Evolutionary conservation across 2,888 invertebrate species (phyloP).

Genomic region (Tetheella fluctuosa): DNA sequence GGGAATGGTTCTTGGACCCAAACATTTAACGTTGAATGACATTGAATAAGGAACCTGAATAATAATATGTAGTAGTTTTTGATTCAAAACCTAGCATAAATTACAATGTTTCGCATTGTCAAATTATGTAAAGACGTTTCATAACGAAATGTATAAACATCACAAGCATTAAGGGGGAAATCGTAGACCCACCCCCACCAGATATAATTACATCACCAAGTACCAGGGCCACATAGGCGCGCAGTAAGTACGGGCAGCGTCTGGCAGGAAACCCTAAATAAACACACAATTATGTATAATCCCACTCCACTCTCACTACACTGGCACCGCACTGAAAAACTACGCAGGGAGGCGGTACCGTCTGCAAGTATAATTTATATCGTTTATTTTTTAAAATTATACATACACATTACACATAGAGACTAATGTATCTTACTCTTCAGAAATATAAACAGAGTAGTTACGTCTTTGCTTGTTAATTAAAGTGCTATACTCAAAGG

Average conservation of each 20-base stretch:
- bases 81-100: too few relatives aligned
- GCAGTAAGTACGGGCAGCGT: constrained; percentile 42
- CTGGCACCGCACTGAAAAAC: constrained; percentile 53
- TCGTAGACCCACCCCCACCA: constrained; percentile 25
- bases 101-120: too few relatives aligned
- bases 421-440: not conserved
- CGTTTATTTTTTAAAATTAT: not conserved
- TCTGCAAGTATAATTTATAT: not conserved
- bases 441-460: too few relatives aligned
- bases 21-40: constrained; percentile 15
- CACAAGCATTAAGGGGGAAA: constrained; percentile 9
- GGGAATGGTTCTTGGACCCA: not conserved
- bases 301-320: constrained; percentile 54
- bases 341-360: constrained; percentile 50
- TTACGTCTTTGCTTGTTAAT: too few relatives aligned
- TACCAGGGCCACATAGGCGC: constrained; percentile 57
- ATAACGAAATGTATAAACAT: not conserved
- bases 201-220: constrained; percentile 59
- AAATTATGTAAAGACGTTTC: not conserved
- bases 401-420: too few relatives aligned
- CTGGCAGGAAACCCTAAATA: constrained; percentile 68
- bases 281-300: constrained; percentile 67
- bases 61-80: too few relatives aligned
- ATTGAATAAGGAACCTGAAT: constrained; percentile 9
- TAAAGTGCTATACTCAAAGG: too few relatives aligned